These are phyloP conservation scores for Sparus aurata DNA, from an alignment of 2,797 vertebrate genomes.

Conservation along the genomic window DNA sequence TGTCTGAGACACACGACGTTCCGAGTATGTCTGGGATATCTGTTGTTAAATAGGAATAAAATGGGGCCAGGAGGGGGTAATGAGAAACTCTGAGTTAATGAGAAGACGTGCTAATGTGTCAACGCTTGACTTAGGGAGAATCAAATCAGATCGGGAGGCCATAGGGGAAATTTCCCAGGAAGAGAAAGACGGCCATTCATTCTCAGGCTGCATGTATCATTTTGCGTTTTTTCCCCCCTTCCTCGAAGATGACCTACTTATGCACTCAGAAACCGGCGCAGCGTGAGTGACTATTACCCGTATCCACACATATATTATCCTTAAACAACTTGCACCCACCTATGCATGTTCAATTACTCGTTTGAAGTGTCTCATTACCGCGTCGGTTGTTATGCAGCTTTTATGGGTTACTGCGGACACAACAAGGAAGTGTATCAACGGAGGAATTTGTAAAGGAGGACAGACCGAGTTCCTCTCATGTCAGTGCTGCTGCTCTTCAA, in stretches of 20 bases:
- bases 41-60: constrained; percentile 75
- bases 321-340: constrained; percentile 34
- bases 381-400: constrained; percentile 41
- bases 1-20: constrained; percentile 64
- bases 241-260: constrained; percentile 75
- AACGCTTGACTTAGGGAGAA: constrained; percentile 76
- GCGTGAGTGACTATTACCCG: constrained; percentile 41
- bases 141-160: constrained; percentile 76
- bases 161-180: constrained; percentile 71
- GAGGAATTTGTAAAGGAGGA: constrained; percentile 76
- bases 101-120: constrained; percentile 81
- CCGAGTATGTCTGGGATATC: constrained; percentile 54
- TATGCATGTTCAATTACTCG: constrained; percentile 40
- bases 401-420: constrained; percentile 51
- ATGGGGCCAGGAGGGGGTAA: constrained; percentile 73
- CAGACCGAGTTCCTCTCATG: constrained; percentile 79
- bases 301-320: constrained; percentile 34
- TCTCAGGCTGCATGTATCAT: constrained; percentile 55
- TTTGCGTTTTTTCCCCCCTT: constrained; percentile 38
- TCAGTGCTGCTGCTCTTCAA: constrained; percentile 82
- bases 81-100: constrained; percentile 80
- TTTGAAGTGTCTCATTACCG: constrained; percentile 65
- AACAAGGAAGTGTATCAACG: constrained; percentile 73
- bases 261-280: constrained; percentile 19
- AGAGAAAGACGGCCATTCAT: constrained; percentile 47